Percentiles rank a stretch among this genome's conserved stretches.
These are phyloP conservation scores for Pan troglodytes DNA, from an alignment of 2,113 vertebrate species.

Conservation along the genomic window DNA sequence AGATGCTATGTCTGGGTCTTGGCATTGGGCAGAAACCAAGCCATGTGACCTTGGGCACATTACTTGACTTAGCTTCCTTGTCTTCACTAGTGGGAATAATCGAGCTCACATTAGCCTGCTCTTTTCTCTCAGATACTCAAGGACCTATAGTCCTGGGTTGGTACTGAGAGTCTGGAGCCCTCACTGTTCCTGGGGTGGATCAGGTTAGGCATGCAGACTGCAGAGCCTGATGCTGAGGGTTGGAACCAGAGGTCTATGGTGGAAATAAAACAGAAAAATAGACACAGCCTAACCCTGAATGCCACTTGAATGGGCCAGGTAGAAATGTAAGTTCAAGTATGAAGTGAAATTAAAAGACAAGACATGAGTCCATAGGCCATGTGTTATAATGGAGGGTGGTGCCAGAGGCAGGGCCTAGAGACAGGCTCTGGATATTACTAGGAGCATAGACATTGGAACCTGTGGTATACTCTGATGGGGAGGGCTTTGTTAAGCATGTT, in stretches of 20 bases:
- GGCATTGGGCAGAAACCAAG: background rate
- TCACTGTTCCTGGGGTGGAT: background rate
- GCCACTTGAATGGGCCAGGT: background rate
- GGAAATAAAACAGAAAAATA: background rate
- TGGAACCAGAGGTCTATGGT: background rate
- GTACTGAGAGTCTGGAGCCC: background rate
- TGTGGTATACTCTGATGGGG: background rate
- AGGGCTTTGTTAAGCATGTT: background rate
- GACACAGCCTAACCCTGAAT: background rate
- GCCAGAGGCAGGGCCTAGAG: background rate
- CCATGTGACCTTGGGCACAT: background rate
- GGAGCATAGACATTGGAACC: background rate
- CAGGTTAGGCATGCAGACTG: background rate
- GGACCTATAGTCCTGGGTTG: background rate
- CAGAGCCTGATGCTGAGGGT: background rate
- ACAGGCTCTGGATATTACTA: background rate
- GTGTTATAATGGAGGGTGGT: background rate
- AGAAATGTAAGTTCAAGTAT: background rate
- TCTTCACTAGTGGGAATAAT: background rate
- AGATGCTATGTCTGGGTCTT: background rate
- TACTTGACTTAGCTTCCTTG: background rate
- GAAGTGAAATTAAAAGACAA: background rate
- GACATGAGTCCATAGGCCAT: background rate
- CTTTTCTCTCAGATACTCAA: background rate
- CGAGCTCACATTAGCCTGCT: background rate